phyloP scores from a whole-genome alignment of 2,113 vertebrate genomes.

The Oryzias melastigma region DNA sequence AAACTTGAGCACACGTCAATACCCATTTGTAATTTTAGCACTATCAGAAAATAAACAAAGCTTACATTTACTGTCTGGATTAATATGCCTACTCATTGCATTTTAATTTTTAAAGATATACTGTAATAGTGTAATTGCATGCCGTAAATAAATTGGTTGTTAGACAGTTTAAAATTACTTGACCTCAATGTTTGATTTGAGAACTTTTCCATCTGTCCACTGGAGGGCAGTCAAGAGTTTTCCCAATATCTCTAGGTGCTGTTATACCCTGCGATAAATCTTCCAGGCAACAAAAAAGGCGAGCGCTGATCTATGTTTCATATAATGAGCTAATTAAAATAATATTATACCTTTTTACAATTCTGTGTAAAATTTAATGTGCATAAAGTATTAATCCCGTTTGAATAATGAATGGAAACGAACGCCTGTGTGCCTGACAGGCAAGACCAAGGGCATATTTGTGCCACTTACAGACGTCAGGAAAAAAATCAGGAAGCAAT shows the following conservation, averaged over 20 bases:
- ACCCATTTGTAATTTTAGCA: conserved; percentile 29
- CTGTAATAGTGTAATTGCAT: conserved; percentile 70
- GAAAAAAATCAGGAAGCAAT: conserved; percentile 42
- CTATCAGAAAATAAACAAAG: conserved; percentile 15
- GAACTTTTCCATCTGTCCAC: conserved; percentile 4
- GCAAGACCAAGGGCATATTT: not conserved
- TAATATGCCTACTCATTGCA: conserved; percentile 47
- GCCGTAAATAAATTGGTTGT: conserved; percentile 72
- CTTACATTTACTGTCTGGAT: conserved; percentile 23
- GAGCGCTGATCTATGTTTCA: not conserved
- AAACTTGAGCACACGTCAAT: conserved; percentile 27
- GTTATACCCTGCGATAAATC: not conserved
- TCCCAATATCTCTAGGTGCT: not conserved
- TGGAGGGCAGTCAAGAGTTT: conserved; percentile 33
- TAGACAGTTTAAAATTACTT: conserved; percentile 25
- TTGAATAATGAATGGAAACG: too few relatives aligned
- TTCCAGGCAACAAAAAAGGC: not conserved
- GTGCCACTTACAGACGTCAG: not conserved
- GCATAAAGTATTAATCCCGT: too few relatives aligned
- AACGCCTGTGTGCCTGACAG: conserved; percentile 21
- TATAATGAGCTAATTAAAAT: not conserved
- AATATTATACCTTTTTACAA: not conserved
- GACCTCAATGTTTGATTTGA: not conserved
- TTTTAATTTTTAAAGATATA: conserved; percentile 33
- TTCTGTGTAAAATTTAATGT: too few relatives aligned